Evolutionary conservation across 2,113 vertebrate species (phyloP).

Genomic region (Channa argus): DNA sequence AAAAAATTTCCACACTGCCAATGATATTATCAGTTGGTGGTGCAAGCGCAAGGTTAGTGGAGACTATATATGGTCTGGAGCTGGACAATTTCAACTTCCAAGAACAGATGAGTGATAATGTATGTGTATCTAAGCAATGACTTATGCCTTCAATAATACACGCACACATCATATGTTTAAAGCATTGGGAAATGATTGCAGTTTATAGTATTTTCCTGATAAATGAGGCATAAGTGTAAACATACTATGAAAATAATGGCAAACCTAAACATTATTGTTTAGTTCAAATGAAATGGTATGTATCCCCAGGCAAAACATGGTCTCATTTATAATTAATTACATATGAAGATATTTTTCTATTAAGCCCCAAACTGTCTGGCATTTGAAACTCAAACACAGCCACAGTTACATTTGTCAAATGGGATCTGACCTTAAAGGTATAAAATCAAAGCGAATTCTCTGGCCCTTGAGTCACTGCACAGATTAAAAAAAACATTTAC

Average conservation of each 20-base stretch:
- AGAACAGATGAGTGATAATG: constrained; percentile 1
- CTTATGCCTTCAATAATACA: constrained; percentile 26
- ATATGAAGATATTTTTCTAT: too few species aligned
- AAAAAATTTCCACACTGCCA: constrained; percentile 17
- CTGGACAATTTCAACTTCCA: not conserved
- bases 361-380: not conserved
- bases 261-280: not conserved
- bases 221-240: constrained; percentile 17
- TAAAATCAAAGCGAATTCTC: not conserved
- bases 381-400: not conserved
- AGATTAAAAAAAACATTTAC: not conserved
- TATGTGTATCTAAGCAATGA: constrained; percentile 30
- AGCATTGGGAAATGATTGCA: not conserved
- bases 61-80: constrained; percentile 54
- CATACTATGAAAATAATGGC: constrained; percentile 1
- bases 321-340: not conserved
- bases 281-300: not conserved
- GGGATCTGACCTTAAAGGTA: not conserved
- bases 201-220: constrained; percentile 9
- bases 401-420: not conserved
- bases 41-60: constrained; percentile 18
- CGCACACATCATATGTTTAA: constrained; percentile 7
- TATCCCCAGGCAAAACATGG: not conserved
- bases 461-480: not conserved
- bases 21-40: constrained; percentile 5